phyloP scores from a whole-genome alignment of 1,140 invertebrate species.

The Neodiprion pinetum region DNA sequence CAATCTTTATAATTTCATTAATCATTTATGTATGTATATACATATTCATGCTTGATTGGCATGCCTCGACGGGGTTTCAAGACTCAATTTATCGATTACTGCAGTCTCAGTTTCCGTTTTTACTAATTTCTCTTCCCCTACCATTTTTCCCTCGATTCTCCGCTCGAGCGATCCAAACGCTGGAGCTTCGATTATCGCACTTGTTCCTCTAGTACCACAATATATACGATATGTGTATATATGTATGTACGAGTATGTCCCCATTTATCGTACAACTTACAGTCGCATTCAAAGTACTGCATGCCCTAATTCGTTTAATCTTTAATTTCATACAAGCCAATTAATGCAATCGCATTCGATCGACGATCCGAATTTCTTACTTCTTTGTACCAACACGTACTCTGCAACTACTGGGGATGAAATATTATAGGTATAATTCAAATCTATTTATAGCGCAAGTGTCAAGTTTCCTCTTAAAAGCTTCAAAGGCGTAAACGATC shows the following conservation, averaged over 20 bases:
- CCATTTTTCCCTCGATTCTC: not conserved
- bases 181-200: not conserved
- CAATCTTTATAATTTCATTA: constrained; percentile 34
- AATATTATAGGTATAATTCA: too few species aligned
- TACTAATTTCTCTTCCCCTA: not conserved
- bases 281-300: not conserved
- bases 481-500: too few species aligned
- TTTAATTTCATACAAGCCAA: not conserved
- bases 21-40: constrained; percentile 16
- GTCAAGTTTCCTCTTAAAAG: too few species aligned
- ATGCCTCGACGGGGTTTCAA: constrained; percentile 32
- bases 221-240: not conserved
- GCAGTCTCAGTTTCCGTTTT: not conserved
- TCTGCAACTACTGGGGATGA: too few species aligned
- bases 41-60: constrained; percentile 42
- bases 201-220: not conserved
- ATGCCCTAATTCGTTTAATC: not conserved
- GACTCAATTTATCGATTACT: not conserved
- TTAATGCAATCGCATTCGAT: not conserved
- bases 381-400: too few species aligned
- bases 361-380: too few species aligned
- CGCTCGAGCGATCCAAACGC: not conserved
- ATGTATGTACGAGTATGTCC: not conserved
- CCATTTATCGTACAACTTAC: too few species aligned
- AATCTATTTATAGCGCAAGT: too few species aligned